Evolutionary conservation across 1,140 invertebrate genomes (phyloP), one percentile per base, ranked within the genome.

Genomic region (Cydia pomonella): DNA sequence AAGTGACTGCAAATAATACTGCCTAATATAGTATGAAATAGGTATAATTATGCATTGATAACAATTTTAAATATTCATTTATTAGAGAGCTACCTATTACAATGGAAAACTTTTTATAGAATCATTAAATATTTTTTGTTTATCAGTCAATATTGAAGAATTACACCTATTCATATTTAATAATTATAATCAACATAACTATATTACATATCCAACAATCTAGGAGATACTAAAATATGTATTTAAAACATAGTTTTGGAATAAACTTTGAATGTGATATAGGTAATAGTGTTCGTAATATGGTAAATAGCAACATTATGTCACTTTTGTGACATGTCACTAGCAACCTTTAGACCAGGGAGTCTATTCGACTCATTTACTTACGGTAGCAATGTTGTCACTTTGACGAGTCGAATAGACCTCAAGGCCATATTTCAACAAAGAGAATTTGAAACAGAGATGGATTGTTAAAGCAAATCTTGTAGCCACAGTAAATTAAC

Each of bases 51-150:
- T 66, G 63, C 63, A 66, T 29, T 25, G 62, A 64, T 64, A 64
- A 64, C 62, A 64, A 10, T 21, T 64, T 64, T 64, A 64, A 64
- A 64, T 64, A 64, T 64, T 64, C 62, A 29, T 64, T 66, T 38
- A 33, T 80, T 77, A 79, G 81, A 83, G 79, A 83, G 79, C 79
- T 81, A 83, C 75, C 73, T 76, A 79, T 53, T 21, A 74, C 77
- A 77, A 59, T 76, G 44, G 38, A 77, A 76, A 41, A 72, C 16
- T 72, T 21, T n/a, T 72, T 76, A 76, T 76, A 75, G 63, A 77
- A 75, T 47, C 44, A 74, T 66, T 76, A 78, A 79, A 80, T 64
- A 59, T 75, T 47, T 41, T 72, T 44, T 74, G 72, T 33, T 7
- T 64, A 79, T 79, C 79, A 81, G 77, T 81, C 80, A 80, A 76